Conservation (phyloP, 2,888 invertebrate species). For the Habrosyne pyritoides region DNA sequence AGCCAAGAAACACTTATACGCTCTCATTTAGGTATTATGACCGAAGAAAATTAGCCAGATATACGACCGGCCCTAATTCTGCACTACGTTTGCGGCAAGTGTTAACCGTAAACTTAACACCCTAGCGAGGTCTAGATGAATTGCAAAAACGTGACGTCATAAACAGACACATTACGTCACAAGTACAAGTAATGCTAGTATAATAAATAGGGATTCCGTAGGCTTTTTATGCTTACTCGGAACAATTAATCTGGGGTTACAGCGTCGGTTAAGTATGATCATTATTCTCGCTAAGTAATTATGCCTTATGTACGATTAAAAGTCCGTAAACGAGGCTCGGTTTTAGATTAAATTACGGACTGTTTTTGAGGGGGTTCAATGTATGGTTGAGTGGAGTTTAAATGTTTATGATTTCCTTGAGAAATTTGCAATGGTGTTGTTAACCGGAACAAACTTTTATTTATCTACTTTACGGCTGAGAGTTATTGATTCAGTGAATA, state of each 20-base stretch:
- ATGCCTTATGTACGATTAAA: conserved; percentile 12
- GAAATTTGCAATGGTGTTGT: not conserved
- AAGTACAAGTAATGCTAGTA: not conserved
- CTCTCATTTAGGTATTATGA: too few species aligned
- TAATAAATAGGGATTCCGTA: conserved; percentile 6
- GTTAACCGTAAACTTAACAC: not conserved
- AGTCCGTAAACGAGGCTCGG: conserved; percentile 8
- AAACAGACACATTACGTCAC: conserved; percentile 1
- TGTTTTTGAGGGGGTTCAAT: conserved; percentile 3
- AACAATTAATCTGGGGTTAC: conserved; percentile 16
- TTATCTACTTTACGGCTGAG: not conserved
- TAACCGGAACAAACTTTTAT: not conserved
- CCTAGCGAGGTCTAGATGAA: not conserved
- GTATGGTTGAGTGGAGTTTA: not conserved
- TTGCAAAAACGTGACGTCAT: conserved; percentile 3
- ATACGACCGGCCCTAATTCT: not conserved
- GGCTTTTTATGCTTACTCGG: conserved; percentile 12
- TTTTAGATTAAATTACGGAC: conserved; percentile 6
- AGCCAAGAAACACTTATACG: not conserved
- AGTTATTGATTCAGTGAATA: not conserved
- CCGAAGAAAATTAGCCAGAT: not conserved
- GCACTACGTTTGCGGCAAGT: not conserved
- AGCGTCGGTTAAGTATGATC: conserved; percentile 13
- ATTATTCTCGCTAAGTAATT: conserved; percentile 13
- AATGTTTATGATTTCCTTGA: not conserved